Conservation (phyloP, 2,888 invertebrate species). For the Phengaris alcon region DNA sequence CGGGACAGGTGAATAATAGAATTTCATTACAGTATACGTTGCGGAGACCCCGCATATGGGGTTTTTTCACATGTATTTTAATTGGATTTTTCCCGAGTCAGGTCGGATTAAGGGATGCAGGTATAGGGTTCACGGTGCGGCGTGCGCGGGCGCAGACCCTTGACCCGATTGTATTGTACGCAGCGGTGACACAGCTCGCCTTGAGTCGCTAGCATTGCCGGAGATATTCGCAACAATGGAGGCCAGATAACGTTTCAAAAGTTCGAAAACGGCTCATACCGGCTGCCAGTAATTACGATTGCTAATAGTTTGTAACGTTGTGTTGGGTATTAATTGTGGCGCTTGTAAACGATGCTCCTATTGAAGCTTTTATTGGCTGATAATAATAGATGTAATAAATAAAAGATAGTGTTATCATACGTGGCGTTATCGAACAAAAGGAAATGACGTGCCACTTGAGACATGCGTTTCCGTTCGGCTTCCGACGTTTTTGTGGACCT, state of each 20-base stretch:
- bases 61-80: conserved; percentile 47
- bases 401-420: conserved; percentile 55
- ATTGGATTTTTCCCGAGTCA: conserved; percentile 53
- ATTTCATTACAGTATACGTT: conserved; percentile 60
- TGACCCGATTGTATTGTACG: conserved; percentile 77
- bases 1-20: conserved; percentile 67
- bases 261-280: conserved; percentile 74
- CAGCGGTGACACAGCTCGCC: conserved; percentile 79
- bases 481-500: conserved; percentile 55
- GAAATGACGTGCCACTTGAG: conserved; percentile 68
- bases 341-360: conserved; percentile 32
- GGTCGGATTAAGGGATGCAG: conserved; percentile 65
- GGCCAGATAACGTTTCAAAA: conserved; percentile 79
- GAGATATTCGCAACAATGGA: conserved; percentile 80
- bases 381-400: conserved; percentile 65
- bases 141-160: conserved; percentile 55
- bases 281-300: conserved; percentile 67
- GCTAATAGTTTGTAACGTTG: conserved; percentile 47
- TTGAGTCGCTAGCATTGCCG: conserved; percentile 78
- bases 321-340: conserved; percentile 40
- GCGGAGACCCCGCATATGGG: conserved; percentile 61
- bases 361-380: conserved; percentile 6
- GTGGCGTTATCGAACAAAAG: conserved; percentile 61
- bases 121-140: conserved; percentile 54
- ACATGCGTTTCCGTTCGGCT: conserved; percentile 69